Percentiles rank a stretch among this genome's conserved stretches.
Conservation (phyloP, 1,140 invertebrate genomes). For the Trichonephila inaurata region DNA sequence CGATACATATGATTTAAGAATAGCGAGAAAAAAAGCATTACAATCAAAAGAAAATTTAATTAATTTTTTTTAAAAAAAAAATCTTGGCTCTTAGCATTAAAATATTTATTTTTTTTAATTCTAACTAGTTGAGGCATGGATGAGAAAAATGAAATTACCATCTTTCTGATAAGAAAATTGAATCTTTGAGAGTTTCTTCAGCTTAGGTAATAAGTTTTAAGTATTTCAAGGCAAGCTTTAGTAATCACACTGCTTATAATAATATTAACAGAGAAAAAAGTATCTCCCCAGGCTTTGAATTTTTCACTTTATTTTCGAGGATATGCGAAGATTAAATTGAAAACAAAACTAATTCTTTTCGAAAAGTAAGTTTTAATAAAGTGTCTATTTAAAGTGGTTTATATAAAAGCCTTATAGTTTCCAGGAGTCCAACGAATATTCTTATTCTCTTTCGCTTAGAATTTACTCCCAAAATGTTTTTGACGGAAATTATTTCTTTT, state of each 20-base stretch:
- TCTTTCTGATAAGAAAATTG: not conserved
- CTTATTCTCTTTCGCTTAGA: not conserved
- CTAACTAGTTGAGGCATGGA: slow-evolving; percentile 12
- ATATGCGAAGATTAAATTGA: not conserved
- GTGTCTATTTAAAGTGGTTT: not conserved
- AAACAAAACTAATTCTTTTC: not conserved
- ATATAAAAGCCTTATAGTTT: not conserved
- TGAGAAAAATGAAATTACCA: slow-evolving; percentile 36
- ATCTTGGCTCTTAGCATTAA: not conserved
- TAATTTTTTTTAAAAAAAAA: not conserved
- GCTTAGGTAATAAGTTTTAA: no score
- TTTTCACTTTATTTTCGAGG: not conserved
- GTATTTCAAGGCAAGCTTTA: not conserved
- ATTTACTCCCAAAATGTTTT: not conserved
- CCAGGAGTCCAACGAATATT: not conserved
- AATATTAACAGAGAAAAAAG: slow-evolving; percentile 4
- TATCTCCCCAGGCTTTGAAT: not conserved
- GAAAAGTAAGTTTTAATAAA: not conserved
- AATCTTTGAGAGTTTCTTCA: not conserved
- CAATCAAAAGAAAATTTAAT: not conserved
- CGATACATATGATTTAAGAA: no score
- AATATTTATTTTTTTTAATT: slow-evolving; percentile 11
- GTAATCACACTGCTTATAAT: slow-evolving; percentile 7
- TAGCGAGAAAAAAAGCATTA: not conserved
- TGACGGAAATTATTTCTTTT: not conserved